These are phyloP conservation scores for Beaufortia kweichowensis DNA, from an alignment of 2,113 vertebrate species.

Conservation along the genomic window DNA sequence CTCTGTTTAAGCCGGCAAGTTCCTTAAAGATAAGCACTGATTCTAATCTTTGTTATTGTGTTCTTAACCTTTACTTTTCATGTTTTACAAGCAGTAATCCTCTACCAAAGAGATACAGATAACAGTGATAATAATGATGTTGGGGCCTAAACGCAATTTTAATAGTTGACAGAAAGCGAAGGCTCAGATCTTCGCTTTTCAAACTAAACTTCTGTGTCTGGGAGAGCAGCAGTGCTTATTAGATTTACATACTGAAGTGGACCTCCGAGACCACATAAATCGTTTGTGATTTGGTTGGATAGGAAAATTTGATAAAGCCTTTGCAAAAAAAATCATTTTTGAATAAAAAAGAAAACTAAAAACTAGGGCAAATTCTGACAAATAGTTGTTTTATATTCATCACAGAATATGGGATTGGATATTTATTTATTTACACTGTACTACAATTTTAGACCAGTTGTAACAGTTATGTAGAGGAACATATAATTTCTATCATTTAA, in stretches of 20 bases:
- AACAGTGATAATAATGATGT: slow-evolving; percentile 39
- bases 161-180: slow-evolving; percentile 28
- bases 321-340: neutral
- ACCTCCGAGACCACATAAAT: slow-evolving; percentile 22
- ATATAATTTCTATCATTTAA: too few relatives aligned
- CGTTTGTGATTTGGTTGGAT: slow-evolving; percentile 13
- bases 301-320: slow-evolving; percentile 9
- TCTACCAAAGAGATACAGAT: slow-evolving; percentile 31
- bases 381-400: too few relatives aligned
- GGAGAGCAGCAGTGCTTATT: slow-evolving; percentile 5
- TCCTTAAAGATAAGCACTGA: slow-evolving; percentile 40
- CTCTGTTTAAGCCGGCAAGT: slow-evolving; percentile 32
- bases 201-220: neutral
- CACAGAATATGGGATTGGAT: too few relatives aligned
- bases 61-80: slow-evolving; percentile 52
- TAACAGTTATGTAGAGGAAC: too few relatives aligned
- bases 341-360: neutral
- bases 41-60: slow-evolving; percentile 47
- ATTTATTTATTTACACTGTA: too few relatives aligned
- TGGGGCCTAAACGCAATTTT: slow-evolving; percentile 35
- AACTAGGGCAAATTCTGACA: neutral
- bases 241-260: slow-evolving; percentile 27
- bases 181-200: slow-evolving; percentile 15
- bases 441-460: too few relatives aligned
- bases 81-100: slow-evolving; percentile 49